Evolutionary conservation across 2,797 vertebrate species (phyloP).

Genomic region (Hydrolagus colliei): DNA sequence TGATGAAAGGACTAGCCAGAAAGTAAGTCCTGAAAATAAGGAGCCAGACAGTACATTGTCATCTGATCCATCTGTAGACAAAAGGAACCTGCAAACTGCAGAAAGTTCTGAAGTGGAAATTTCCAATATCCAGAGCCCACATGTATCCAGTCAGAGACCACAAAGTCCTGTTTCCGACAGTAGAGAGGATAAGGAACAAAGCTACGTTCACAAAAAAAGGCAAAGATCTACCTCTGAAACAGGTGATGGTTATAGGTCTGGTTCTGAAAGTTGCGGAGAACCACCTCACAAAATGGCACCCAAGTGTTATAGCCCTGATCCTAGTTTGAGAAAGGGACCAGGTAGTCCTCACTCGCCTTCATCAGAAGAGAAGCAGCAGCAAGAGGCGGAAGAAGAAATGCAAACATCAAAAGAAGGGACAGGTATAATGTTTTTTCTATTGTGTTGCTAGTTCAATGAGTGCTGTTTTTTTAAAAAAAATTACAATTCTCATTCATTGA

Average conservation of each 20-base stretch:
- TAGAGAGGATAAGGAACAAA: background rate
- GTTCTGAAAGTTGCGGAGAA: background rate
- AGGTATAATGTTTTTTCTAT: slow-evolving; percentile 1
- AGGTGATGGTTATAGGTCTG: background rate
- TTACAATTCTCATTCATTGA: no score
- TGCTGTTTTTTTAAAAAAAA: no score
- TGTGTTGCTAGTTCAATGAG: background rate
- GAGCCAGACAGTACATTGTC: slow-evolving; percentile 26
- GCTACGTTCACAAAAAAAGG: slow-evolving; percentile 5
- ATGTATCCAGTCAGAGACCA: slow-evolving; percentile 20
- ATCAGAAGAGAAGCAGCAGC: background rate
- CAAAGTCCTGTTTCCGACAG: slow-evolving; percentile 14
- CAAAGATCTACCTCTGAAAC: slow-evolving; percentile 16
- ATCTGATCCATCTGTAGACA: slow-evolving; percentile 15
- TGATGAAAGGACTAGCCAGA: slow-evolving; percentile 15
- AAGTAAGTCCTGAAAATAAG: slow-evolving; percentile 24
- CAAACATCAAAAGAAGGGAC: background rate
- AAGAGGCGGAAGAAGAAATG: background rate
- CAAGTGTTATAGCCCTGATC: background rate
- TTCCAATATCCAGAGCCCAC: slow-evolving; percentile 26
- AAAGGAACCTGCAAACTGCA: background rate
- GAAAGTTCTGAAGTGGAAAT: slow-evolving; percentile 9
- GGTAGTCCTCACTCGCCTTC: background rate
- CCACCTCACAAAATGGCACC: slow-evolving; percentile 17
- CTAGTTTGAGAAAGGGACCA: background rate